Conservation (phyloP, 2,113 vertebrate species). For the Pelecanus crispus region DNA sequence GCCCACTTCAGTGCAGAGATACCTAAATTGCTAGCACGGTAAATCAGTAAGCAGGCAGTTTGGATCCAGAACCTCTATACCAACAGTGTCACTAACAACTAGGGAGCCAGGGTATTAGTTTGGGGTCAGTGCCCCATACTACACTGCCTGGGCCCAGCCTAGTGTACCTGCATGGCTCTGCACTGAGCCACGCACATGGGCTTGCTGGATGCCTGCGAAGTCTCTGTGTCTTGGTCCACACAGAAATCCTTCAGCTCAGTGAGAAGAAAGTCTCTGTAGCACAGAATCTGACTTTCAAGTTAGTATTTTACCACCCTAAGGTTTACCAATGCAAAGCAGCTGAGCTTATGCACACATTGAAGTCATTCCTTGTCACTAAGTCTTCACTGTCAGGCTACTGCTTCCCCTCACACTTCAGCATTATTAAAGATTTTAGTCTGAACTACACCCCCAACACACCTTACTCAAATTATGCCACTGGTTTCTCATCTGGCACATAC, state of each 20-base stretch:
- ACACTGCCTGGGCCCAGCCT: no score
- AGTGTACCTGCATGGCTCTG: neutral
- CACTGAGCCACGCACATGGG: neutral
- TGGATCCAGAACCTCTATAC: neutral
- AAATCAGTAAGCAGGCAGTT: neutral
- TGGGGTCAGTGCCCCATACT: neutral
- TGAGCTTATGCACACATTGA: neutral
- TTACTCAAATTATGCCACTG: no score
- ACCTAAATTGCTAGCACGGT: no score
- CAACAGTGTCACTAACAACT: rapidly evolving
- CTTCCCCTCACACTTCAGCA: no score
- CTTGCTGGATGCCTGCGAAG: neutral
- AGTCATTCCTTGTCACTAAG: neutral
- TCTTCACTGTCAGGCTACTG: neutral
- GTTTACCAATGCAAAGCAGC: neutral
- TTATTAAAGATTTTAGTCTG: neutral
- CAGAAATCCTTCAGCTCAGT: neutral
- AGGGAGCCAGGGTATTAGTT: rapidly evolving
- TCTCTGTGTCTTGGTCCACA: neutral
- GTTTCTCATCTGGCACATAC: neutral
- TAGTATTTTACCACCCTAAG: neutral
- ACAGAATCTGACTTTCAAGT: neutral
- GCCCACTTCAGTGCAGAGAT: neutral
- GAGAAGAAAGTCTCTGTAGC: neutral
- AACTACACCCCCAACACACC: neutral